Evolutionary conservation across 2,888 invertebrate species (phyloP).

Genomic region (Chrysodeixis includens): DNA sequence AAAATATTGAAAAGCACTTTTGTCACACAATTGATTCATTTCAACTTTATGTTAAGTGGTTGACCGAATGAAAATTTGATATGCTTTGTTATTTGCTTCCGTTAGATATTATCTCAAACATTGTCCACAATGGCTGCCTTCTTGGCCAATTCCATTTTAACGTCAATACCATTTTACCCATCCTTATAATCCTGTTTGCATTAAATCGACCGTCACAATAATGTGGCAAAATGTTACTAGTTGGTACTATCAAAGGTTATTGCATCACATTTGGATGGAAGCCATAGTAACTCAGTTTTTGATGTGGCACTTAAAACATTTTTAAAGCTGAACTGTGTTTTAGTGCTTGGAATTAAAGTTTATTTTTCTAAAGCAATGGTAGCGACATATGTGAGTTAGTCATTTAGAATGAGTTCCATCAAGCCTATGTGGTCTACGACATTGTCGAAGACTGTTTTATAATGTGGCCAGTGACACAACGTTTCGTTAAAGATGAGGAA

Average conservation of each 20-base stretch:
- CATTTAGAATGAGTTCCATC: conserved; percentile 53
- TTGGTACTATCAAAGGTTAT: conserved; percentile 58
- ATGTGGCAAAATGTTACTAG: conserved; percentile 54
- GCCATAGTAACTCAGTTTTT: conserved; percentile 59
- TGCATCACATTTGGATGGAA: conserved; percentile 65
- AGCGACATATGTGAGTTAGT: conserved; percentile 25
- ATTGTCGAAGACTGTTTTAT: conserved; percentile 67
- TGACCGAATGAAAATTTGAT: no score
- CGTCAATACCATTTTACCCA: conserved; percentile 49
- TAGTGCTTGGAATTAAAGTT: conserved; percentile 19
- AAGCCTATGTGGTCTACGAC: conserved; percentile 63
- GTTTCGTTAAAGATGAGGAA: neutral
- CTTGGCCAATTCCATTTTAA: conserved; percentile 56
- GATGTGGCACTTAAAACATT: conserved; percentile 15
- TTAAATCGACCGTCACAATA: conserved; percentile 69
- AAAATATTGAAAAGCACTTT: no score
- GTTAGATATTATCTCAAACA: conserved; percentile 10
- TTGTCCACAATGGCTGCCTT: conserved; percentile 16
- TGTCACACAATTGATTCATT: neutral
- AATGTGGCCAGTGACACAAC: conserved; percentile 52
- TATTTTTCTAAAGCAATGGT: conserved; percentile 9
- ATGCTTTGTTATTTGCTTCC: no score
- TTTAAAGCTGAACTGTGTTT: conserved; percentile 5
- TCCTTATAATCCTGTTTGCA: conserved; percentile 58
- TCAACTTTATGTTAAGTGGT: no score